A percentile compares a stretch with the other conserved stretches of the same genome.
Evolutionary conservation across 2,797 vertebrate genomes (phyloP).

Genomic region (Pitangus sulphuratus): DNA sequence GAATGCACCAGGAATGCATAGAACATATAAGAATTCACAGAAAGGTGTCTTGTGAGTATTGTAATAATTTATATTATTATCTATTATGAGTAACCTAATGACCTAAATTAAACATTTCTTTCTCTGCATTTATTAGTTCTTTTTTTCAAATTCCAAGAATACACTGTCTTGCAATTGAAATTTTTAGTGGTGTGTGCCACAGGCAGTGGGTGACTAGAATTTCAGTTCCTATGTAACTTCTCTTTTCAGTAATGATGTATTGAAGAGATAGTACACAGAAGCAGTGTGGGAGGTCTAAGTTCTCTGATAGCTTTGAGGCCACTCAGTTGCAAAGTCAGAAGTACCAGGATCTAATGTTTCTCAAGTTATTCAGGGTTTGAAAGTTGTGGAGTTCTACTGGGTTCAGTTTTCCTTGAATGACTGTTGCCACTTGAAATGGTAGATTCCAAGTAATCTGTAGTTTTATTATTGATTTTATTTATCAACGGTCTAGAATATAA

Average conservation of each 20-base stretch:
- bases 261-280: background rate
- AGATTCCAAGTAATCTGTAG: background rate
- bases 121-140: slow-evolving; percentile 24
- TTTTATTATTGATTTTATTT: background rate
- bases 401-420: background rate
- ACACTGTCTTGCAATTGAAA: background rate
- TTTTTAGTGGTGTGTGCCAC: background rate
- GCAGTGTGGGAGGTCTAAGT: background rate
- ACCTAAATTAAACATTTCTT: slow-evolving; percentile 45
- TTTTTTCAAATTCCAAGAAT: slow-evolving; percentile 25
- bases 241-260: background rate
- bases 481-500: background rate
- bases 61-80: background rate
- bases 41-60: slow-evolving; percentile 28
- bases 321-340: background rate
- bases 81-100: slow-evolving; percentile 12
- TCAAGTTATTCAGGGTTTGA: background rate
- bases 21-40: slow-evolving; percentile 25
- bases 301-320: background rate
- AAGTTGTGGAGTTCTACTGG: background rate
- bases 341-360: background rate
- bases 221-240: background rate
- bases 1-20: slow-evolving; percentile 43
- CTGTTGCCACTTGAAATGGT: background rate
- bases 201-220: background rate